Evolutionary conservation across 2,113 vertebrate genomes (phyloP).

Genomic region (Phalacrocorax pelagicus): DNA sequence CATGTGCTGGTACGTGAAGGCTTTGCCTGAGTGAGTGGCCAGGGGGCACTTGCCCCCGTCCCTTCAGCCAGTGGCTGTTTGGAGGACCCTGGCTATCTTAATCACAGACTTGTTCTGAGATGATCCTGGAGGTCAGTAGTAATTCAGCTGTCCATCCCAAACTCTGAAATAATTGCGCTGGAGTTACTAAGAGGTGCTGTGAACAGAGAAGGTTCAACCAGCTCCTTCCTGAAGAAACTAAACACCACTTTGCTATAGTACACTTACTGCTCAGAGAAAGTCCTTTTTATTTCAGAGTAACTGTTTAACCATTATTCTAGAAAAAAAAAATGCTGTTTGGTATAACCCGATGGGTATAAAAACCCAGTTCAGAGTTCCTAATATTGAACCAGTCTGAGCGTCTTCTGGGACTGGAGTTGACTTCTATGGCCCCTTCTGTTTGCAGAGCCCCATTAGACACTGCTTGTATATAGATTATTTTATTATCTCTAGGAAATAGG

Average conservation of each 20-base stretch:
- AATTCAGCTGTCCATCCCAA: neutral
- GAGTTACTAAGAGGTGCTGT: neutral
- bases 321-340: neutral
- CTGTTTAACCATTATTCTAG: neutral
- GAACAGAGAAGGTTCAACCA: neutral
- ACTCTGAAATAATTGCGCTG: neutral
- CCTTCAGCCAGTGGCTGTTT: neutral
- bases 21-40: neutral
- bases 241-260: neutral
- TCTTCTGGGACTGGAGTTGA: neutral
- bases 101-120: too few relatives aligned
- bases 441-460: neutral
- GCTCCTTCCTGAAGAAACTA: neutral
- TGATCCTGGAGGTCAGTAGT: neutral
- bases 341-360: neutral
- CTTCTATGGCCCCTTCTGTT: neutral
- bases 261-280: neutral
- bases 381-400: neutral
- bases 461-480: neutral
- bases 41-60: neutral
- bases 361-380: neutral
- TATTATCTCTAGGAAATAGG: neutral
- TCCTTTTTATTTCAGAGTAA: neutral
- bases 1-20: rapidly evolving
- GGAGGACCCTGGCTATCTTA: neutral